phyloP scores from a whole-genome alignment of 2,797 vertebrate species.

The Leptatherina wallacei region DNA sequence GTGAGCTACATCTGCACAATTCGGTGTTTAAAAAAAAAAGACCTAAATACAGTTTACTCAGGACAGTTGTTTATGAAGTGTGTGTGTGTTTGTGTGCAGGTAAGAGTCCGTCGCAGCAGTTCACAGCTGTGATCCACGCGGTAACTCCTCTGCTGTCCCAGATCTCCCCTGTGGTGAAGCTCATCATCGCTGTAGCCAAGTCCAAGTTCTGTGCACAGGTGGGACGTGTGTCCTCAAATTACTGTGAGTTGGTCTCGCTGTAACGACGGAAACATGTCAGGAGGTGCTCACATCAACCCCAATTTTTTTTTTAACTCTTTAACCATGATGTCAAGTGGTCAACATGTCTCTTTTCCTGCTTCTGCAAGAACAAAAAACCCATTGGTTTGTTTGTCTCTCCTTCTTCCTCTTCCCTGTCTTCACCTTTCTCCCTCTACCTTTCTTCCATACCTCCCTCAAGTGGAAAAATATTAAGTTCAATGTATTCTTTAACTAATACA shows the following conservation, averaged over 20 bases:
- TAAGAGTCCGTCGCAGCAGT: constrained; percentile 81
- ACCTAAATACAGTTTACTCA: constrained; percentile 24
- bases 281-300: not conserved
- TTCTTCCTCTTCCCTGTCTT: not conserved
- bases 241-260: not conserved
- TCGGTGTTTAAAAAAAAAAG: constrained; percentile 1
- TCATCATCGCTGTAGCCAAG: constrained; percentile 86
- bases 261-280: constrained; percentile 2
- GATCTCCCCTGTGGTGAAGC: constrained; percentile 83
- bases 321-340: not conserved
- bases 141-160: constrained; percentile 83
- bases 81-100: constrained; percentile 66
- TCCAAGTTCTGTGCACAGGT: constrained; percentile 88
- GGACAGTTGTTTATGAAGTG: constrained; percentile 28
- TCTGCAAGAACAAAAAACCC: not conserved
- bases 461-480: not conserved
- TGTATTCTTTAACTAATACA: not conserved
- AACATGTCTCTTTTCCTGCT: not conserved
- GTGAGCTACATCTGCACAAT: constrained; percentile 42
- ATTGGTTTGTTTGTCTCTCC: not conserved
- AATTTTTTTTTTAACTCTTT: not conserved
- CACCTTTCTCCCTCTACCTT: not conserved
- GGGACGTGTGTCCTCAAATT: constrained; percentile 15
- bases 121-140: constrained; percentile 84
- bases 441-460: not conserved